These are phyloP conservation scores for Hypercompe scribonia DNA, from an alignment of 2,888 invertebrate genomes.

Conservation along the genomic window DNA sequence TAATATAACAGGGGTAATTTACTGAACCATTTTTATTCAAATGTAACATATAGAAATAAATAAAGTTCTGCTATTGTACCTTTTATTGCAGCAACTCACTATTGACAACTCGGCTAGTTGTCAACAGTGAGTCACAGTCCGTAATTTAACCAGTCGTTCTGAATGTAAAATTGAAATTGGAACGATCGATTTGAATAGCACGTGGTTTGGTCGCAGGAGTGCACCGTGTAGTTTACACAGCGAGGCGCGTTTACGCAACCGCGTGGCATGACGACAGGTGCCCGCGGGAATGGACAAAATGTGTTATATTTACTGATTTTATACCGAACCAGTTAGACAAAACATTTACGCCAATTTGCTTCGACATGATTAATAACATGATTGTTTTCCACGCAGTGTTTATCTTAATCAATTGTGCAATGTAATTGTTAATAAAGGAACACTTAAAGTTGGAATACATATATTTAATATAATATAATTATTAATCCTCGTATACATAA, in stretches of 20 bases:
- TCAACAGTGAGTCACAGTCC: conserved; percentile 62
- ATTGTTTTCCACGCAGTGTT: conserved; percentile 45
- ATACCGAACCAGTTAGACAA: conserved; percentile 38
- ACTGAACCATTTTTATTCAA: conserved; percentile 20
- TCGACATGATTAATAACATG: conserved; percentile 25
- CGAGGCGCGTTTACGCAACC: conserved; percentile 56
- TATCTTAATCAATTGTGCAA: conserved; percentile 11
- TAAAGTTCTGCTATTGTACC: conserved; percentile 13
- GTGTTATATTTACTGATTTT: conserved; percentile 44
- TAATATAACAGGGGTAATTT: conserved; percentile 18
- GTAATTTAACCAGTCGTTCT: conserved; percentile 43
- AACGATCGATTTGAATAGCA: conserved; percentile 57
- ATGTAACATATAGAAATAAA: conserved; percentile 14
- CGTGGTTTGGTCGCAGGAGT: conserved; percentile 54
- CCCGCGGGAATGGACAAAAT: conserved; percentile 62
- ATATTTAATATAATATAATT: too few species aligned
- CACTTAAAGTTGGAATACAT: background rate
- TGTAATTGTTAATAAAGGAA: background rate
- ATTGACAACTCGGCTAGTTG: conserved; percentile 46
- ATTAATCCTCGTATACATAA: too few species aligned
- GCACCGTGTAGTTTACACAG: conserved; percentile 30
- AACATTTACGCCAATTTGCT: conserved; percentile 45
- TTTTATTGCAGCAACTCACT: conserved; percentile 44
- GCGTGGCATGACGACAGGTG: conserved; percentile 63
- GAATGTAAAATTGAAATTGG: conserved; percentile 64